phyloP scores from a whole-genome alignment of 1,140 invertebrate species.

The Sycophaga agraensis region DNA sequence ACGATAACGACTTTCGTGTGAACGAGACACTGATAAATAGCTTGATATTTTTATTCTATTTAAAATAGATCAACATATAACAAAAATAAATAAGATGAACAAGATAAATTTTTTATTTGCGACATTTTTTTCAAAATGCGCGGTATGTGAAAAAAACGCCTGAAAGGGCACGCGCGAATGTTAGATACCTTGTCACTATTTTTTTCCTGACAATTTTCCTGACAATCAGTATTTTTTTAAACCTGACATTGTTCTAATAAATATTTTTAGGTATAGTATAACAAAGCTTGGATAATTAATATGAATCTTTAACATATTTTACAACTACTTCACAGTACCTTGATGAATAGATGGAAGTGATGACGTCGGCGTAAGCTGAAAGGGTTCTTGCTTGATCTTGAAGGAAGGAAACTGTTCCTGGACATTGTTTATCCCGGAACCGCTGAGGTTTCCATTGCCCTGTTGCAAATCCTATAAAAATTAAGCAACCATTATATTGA shows the following conservation, averaged over 20 bases:
- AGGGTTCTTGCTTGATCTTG: constrained; percentile 51
- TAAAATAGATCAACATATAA: no score
- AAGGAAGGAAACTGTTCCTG: constrained; percentile 42
- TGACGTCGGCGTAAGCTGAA: constrained; percentile 43
- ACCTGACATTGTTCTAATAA: no score
- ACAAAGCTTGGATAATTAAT: not conserved
- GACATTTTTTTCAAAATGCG: no score
- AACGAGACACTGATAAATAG: not conserved
- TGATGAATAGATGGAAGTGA: constrained; percentile 45
- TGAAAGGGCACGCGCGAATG: no score
- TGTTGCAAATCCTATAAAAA: constrained; percentile 45
- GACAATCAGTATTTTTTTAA: no score
- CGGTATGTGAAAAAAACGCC: no score
- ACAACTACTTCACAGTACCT: constrained; percentile 39
- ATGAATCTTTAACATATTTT: not conserved
- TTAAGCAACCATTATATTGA: not conserved
- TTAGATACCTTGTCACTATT: no score
- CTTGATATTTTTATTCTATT: constrained; percentile 6
- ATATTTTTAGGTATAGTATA: no score
- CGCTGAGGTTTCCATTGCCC: constrained; percentile 39
- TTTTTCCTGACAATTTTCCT: no score
- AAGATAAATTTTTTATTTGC: not conserved
- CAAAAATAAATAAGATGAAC: no score
- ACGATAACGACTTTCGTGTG: not conserved
- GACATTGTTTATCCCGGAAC: constrained; percentile 34